Conservation (phyloP, 2,797 vertebrate genomes). For the Zenarchopterus dispar region DNA sequence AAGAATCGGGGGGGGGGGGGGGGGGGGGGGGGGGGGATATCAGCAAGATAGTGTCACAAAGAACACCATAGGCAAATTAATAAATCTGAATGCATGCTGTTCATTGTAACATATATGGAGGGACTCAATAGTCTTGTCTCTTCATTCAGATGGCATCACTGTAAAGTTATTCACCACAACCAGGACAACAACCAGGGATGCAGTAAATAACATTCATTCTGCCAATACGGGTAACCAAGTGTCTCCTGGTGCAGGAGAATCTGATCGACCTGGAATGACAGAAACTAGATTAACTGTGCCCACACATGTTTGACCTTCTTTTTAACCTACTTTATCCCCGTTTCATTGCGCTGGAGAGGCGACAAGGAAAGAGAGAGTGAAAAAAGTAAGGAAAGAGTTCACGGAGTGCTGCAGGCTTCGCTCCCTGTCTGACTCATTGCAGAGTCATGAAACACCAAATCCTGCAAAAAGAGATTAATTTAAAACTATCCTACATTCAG, state of each 20-base stretch:
- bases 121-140: slow-evolving; percentile 5
- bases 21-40: slow-evolving; percentile 5
- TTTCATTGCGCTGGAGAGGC: slow-evolving; percentile 47
- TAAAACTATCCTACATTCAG: slow-evolving; percentile 60
- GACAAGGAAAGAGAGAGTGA: slow-evolving; percentile 16
- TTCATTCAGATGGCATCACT: slow-evolving; percentile 23
- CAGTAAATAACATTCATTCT: slow-evolving; percentile 29
- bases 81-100: slow-evolving; percentile 38
- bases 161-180: slow-evolving; percentile 9
- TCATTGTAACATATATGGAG: slow-evolving; percentile 10
- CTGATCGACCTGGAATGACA: slow-evolving; percentile 46
- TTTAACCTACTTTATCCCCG: slow-evolving; percentile 74
- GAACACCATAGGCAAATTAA: slow-evolving; percentile 20
- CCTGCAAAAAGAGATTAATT: slow-evolving; percentile 68
- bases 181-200: slow-evolving; percentile 7
- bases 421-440: slow-evolving; percentile 65
- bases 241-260: slow-evolving; percentile 30
- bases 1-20: slow-evolving; percentile 24
- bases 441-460: slow-evolving; percentile 69
- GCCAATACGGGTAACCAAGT: slow-evolving; percentile 47
- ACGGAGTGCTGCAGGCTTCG: slow-evolving; percentile 56
- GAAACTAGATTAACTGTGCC: slow-evolving; percentile 56
- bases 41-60: slow-evolving; percentile 17
- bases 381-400: slow-evolving; percentile 35
- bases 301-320: slow-evolving; percentile 71